Percentiles rank a stretch among this genome's conserved stretches.
These are phyloP conservation scores for Hemitrygon akajei DNA, from an alignment of 2,797 vertebrate species.

Conservation along the genomic window DNA sequence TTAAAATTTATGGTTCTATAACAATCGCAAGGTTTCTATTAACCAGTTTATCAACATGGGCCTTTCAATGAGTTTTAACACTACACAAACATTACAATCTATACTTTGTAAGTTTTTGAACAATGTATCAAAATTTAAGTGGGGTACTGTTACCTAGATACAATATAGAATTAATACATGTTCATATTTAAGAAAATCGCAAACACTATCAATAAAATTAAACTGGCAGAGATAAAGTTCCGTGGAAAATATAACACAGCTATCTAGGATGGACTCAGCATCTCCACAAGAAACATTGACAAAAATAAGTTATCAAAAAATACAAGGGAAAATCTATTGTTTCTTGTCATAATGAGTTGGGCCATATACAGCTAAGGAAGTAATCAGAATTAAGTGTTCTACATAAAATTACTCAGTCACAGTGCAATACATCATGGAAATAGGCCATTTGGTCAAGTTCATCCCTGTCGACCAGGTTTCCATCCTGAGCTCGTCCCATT, in stretches of 20 bases:
- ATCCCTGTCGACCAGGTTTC: no score
- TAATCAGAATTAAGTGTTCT: neutral
- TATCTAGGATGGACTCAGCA: neutral
- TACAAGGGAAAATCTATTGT: neutral
- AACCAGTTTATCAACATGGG: neutral
- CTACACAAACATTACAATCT: neutral
- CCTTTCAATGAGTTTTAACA: neutral
- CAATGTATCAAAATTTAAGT: neutral
- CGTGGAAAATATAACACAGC: neutral
- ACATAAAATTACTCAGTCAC: neutral
- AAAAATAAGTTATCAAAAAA: neutral
- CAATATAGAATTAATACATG: neutral
- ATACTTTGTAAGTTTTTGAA: neutral
- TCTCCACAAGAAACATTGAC: neutral
- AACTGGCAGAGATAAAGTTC: neutral
- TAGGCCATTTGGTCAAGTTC: no score
- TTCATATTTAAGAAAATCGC: neutral
- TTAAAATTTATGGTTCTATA: neutral
- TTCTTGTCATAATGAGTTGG: neutral
- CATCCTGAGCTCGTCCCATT: no score
- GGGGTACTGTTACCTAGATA: constrained; percentile 21
- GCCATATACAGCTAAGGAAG: neutral
- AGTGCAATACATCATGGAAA: no score
- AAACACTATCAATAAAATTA: neutral
- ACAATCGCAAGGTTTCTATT: neutral